phyloP scores from a whole-genome alignment of 2,888 invertebrate species.

The Quadroppia sp. region DNA sequence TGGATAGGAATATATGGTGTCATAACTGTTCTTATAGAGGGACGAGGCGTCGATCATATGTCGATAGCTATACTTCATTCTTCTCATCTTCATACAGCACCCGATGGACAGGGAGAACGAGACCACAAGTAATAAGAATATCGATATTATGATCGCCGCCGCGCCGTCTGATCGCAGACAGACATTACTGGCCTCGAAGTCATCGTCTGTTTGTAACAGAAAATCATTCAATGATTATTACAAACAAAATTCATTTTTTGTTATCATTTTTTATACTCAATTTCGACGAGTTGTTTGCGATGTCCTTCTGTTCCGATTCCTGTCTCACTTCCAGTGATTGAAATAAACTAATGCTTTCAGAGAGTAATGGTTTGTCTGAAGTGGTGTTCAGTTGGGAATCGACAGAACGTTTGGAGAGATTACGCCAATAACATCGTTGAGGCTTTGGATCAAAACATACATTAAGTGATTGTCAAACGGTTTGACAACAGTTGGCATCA shows the following conservation, averaged over 20 bases:
- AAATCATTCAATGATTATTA: too few species aligned
- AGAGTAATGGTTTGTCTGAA: constrained; percentile 55
- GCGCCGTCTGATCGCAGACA: constrained; percentile 46
- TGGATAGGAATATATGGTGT: constrained; percentile 17
- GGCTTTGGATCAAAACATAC: constrained; percentile 44
- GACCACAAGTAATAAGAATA: constrained; percentile 27
- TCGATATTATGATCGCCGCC: constrained; percentile 42
- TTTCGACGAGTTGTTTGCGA: constrained; percentile 24
- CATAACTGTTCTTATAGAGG: constrained; percentile 16
- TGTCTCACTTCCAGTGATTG: constrained; percentile 71
- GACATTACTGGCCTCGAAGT: constrained; percentile 15
- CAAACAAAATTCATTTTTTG: not conserved
- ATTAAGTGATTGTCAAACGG: not conserved
- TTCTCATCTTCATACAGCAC: constrained; percentile 41
- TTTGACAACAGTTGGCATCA: not conserved
- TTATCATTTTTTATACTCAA: not conserved
- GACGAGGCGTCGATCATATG: constrained; percentile 35
- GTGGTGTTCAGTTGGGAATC: constrained; percentile 16
- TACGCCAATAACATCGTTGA: constrained; percentile 50
- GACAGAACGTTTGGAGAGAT: constrained; percentile 47
- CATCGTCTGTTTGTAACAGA: not conserved
- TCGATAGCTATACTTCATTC: constrained; percentile 34
- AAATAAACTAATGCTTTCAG: constrained; percentile 84
- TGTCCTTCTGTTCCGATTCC: constrained; percentile 44
- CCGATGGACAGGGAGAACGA: constrained; percentile 41